Percentiles rank a stretch among this genome's conserved stretches.
Evolutionary conservation across 2,113 vertebrate species (phyloP).

Genomic region (Alaudala cheleensis): DNA sequence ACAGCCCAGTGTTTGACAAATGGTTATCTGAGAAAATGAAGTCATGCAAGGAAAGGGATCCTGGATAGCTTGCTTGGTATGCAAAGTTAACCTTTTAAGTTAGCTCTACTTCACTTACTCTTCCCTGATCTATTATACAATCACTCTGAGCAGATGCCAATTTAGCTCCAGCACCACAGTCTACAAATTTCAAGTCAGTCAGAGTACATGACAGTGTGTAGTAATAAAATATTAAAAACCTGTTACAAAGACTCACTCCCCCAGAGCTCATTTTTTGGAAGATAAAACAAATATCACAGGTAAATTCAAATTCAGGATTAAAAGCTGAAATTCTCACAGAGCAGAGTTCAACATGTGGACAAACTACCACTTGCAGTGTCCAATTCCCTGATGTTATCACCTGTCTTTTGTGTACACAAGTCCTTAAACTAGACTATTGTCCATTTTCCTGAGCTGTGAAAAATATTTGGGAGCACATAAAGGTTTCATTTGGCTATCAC

Average conservation of each 20-base stretch:
- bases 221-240: background rate
- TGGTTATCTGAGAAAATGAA: background rate
- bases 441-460: background rate
- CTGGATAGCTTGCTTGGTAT: background rate
- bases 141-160: background rate
- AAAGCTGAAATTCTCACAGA: background rate
- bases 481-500: accelerated
- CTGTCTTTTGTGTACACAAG: background rate
- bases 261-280: background rate
- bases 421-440: background rate
- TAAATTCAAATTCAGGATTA: background rate
- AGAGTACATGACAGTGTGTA: background rate
- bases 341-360: background rate
- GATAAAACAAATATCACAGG: background rate
- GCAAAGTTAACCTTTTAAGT: background rate
- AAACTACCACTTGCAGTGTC: background rate
- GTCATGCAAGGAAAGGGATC: background rate
- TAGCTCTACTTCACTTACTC: background rate
- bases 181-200: background rate
- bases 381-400: background rate
- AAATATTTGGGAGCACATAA: background rate
- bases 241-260: background rate
- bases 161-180: background rate
- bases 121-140: background rate
- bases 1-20: background rate